Evolutionary conservation across 2,888 invertebrate species (phyloP).

Genomic region (Lordiphosa fenestrarum): DNA sequence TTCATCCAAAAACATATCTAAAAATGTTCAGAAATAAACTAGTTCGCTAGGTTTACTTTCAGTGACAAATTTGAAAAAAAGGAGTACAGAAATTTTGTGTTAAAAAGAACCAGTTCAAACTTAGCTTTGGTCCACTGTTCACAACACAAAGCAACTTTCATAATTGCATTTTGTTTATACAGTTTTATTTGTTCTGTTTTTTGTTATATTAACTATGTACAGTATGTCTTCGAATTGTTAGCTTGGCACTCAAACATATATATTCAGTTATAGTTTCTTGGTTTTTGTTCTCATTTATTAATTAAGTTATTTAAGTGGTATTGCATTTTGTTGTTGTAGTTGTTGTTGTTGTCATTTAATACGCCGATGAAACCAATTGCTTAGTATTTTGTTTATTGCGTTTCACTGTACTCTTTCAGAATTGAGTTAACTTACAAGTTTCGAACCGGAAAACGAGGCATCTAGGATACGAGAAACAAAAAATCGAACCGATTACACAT

Average conservation of each 20-base stretch:
- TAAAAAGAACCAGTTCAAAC: too few species aligned
- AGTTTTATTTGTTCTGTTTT: conserved; percentile 21
- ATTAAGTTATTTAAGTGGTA: conserved; percentile 21
- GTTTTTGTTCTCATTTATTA: conserved; percentile 28
- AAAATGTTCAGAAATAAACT: too few species aligned
- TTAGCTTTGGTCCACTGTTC: neutral
- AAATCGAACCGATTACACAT: too few species aligned
- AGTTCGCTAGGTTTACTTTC: too few species aligned
- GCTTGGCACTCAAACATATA: conserved; percentile 79
- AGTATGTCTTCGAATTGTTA: conserved; percentile 68
- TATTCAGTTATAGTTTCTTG: conserved; percentile 38
- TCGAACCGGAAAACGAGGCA: conserved; percentile 37
- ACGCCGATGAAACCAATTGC: conserved; percentile 51
- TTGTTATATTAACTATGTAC: conserved; percentile 43
- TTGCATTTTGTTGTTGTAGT: conserved; percentile 13
- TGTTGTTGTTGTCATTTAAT: conserved; percentile 23
- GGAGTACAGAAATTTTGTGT: too few species aligned
- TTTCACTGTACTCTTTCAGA: conserved; percentile 33
- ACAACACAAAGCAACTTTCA: neutral
- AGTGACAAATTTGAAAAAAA: too few species aligned
- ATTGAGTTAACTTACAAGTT: conserved; percentile 65
- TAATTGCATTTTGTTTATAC: conserved; percentile 8
- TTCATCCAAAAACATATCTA: too few species aligned
- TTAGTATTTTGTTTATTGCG: conserved; percentile 50
- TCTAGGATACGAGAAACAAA: too few species aligned